Conservation (phyloP, 2,888 invertebrate genomes). For the Aphrophora alni region DNA sequence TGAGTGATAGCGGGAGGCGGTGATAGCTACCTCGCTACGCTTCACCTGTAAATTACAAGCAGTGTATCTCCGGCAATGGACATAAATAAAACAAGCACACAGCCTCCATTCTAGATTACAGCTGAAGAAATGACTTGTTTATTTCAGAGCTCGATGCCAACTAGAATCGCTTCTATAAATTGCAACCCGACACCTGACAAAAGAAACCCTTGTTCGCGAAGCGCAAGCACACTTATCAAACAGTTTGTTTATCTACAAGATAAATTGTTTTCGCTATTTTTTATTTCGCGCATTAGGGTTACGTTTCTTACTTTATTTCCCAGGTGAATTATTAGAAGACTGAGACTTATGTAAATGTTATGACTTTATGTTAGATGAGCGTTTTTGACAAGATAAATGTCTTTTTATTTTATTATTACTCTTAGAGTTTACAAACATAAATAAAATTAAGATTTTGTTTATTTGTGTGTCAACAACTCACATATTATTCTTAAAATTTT, state of each 20-base stretch:
- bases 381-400: too few relatives aligned
- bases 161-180: slow-evolving; percentile 5
- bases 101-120: slow-evolving; percentile 2
- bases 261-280: neutral
- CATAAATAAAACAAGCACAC: neutral
- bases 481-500: too few relatives aligned
- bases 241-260: neutral
- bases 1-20: neutral
- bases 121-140: slow-evolving; percentile 6
- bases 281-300: slow-evolving; percentile 9
- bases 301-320: neutral
- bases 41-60: slow-evolving; percentile 6
- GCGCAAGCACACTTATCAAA: neutral
- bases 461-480: too few relatives aligned
- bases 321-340: neutral
- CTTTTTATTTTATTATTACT: too few relatives aligned
- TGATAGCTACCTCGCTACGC: neutral
- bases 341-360: neutral
- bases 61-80: neutral
- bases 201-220: neutral
- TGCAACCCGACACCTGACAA: slow-evolving; percentile 6
- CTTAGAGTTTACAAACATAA: too few relatives aligned
- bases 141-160: neutral
- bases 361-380: neutral
- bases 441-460: too few relatives aligned